A percentile compares a stretch with the other conserved stretches of the same genome.
These are phyloP conservation scores for Ochlodes sylvanus DNA, from an alignment of 2,888 invertebrate genomes.

Conservation along the genomic window DNA sequence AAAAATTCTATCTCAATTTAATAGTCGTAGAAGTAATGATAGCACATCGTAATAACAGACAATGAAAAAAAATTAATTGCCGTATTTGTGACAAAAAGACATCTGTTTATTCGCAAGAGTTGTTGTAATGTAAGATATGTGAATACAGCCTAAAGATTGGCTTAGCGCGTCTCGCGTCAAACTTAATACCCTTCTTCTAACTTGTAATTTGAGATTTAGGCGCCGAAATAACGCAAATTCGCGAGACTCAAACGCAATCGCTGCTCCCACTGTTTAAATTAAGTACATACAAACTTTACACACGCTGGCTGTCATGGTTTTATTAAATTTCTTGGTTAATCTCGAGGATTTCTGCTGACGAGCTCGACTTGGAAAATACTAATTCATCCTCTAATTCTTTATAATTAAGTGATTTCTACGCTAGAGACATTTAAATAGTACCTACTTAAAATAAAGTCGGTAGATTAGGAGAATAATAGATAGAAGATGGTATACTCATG, in stretches of 20 bases:
- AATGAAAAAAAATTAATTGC: no score
- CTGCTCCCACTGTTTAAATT: constrained; percentile 32
- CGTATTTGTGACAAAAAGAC: no score
- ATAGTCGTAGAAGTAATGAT: no score
- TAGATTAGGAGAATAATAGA: no score
- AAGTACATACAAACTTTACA: constrained; percentile 58
- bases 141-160: constrained; percentile 69
- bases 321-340: constrained; percentile 35
- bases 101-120: neutral
- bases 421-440: constrained; percentile 3
- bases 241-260: constrained; percentile 51
- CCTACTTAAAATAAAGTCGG: neutral
- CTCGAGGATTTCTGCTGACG: constrained; percentile 19
- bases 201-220: constrained; percentile 77
- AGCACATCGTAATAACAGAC: no score
- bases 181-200: constrained; percentile 76
- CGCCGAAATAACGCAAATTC: constrained; percentile 81
- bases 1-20: no score
- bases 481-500: no score
- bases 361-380: constrained; percentile 19
- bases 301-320: constrained; percentile 27
- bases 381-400: constrained; percentile 14
- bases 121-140: neutral
- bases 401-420: constrained; percentile 9
- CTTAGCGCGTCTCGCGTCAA: constrained; percentile 75